phyloP scores from a whole-genome alignment of 2,888 invertebrate species.

The Lasius platythorax region DNA sequence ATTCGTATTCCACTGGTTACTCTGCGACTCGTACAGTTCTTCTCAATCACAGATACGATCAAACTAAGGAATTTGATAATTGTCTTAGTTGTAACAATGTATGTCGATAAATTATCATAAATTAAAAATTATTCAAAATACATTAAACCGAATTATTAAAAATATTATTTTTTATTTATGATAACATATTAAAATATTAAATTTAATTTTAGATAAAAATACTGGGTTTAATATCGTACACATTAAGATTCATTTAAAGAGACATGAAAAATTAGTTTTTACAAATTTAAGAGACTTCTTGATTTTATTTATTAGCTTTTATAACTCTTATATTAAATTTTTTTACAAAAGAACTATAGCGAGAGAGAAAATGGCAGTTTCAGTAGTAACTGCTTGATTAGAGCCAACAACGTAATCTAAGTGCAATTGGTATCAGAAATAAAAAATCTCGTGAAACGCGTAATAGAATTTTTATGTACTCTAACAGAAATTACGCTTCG shows the following conservation, averaged over 20 bases:
- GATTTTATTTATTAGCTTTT: neutral
- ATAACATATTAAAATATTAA: neutral
- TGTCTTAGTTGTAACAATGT: neutral
- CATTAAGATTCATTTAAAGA: neutral
- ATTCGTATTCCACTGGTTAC: conserved; percentile 8
- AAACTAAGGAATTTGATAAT: neutral
- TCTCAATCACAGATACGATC: conserved; percentile 3
- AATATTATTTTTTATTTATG: neutral
- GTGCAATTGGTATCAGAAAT: neutral
- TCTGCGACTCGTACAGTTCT: conserved; percentile 12
- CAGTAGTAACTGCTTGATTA: neutral
- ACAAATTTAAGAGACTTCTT: neutral
- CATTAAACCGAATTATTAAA: neutral
- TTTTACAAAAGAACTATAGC: neutral
- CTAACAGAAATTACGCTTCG: conserved; percentile 33
- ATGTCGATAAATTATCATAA: neutral
- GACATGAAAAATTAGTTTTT: neutral
- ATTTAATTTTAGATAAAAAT: neutral
- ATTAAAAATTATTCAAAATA: neutral
- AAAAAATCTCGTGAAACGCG: conserved; percentile 8
- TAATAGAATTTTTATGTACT: conserved; percentile 35
- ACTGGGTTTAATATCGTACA: neutral
- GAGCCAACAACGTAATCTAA: neutral
- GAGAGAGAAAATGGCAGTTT: neutral
- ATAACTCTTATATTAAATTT: neutral